Evolutionary conservation across 2,113 vertebrate genomes (phyloP), one percentile per base, ranked within the genome.

Genomic region (Cryptomyrus ogoouensis): DNA sequence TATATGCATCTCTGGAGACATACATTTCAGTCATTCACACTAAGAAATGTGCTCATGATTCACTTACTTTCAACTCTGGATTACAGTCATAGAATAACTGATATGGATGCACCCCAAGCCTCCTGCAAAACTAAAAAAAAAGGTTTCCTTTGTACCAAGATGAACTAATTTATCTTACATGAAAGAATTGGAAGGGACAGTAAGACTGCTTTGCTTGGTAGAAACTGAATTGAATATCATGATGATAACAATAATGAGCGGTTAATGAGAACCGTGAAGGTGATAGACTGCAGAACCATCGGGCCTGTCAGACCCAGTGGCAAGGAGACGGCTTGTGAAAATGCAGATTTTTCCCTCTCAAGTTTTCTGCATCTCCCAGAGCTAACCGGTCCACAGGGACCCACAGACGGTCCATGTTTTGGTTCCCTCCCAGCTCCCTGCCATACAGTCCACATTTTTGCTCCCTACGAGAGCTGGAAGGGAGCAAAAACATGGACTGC

Each of bases 171-270:
- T 77, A 77, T 77, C 70, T 77, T 39, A 39, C 70, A 77, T 39
- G 13, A 77, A 77, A 35, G 70, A 17, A 77, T 1, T 35, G 31
- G 70, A 35, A 31, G 70, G 70, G 70, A 39, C 3, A 77, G 91
- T 90, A 70, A 91, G 90, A 91, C 88, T 19, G 86, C 89, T 91
- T 86, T 90, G 90, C 91, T 92, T 91, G 91, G 90, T 88, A 77
- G 92, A 92, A 90, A 84, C 77, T 90, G 89, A 93, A 91, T 93
- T 77, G 10, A 77, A 39, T 77, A 77, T 77, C 70, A 77, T 77
- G 31, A 39, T 39, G 70, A 77, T 31, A 39, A 35, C 12, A 15
- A 77, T 77, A 77, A 77, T 77, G 70, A 77, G 70, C 7, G 70
- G 13, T 77, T 39, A 77, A 77, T 77, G 31, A 31, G 12, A 77